Base-by-base conservation (phyloP, 2,113 vertebrate species). In the Perca flavescens region DNA sequence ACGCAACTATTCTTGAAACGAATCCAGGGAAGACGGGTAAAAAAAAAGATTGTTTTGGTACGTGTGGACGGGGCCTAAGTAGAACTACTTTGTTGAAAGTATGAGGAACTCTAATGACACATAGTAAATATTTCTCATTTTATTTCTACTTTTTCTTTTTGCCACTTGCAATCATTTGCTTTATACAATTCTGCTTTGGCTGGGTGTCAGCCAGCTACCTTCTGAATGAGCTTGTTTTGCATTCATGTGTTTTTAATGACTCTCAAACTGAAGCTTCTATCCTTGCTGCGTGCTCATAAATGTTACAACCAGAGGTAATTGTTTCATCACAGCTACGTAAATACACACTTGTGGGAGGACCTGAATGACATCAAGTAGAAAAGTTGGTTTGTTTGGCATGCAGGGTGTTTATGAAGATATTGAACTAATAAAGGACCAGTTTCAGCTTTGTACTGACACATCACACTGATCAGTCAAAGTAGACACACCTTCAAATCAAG, bases 331-430 rank as follows among this genome's bases (percentile, higher is more conserved):
- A 17, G 3, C 19, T 54, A 54, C 40, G 50, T 31, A 67, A 60
- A 82, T 43, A 52, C n/a, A 14, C 0, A 1, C 5, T 7, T 52
- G 9, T 22, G 46, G 58, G n/a, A 68, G 49, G 43, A 28, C 17
- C 21, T 50, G 7, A 61, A 46, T 13, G 25, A 52, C 52, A 79
- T 75, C 36, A 2, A 8, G 21, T 13, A 34, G 56, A 57, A 61
- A 71, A 46, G 40, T 15, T 25, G 46, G 28, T 77, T 80, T 12
- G 28, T 49, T 54, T 65, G 40, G 43, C 64, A 67, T 71, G 19
- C 46, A 50, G 22, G 28, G 62, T 54, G 46, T 40, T 78, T 77
- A 17, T 73, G 31, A 43, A 60, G 12, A 28, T 40, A 31, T 14
- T 7, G 2, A 68, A 68, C 22, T 63, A 36, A 67, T 15, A 2